Evolutionary conservation across 2,797 vertebrate species (phyloP), one percentile per base, ranked within the genome.

Genomic region (Zalophus californianus): DNA sequence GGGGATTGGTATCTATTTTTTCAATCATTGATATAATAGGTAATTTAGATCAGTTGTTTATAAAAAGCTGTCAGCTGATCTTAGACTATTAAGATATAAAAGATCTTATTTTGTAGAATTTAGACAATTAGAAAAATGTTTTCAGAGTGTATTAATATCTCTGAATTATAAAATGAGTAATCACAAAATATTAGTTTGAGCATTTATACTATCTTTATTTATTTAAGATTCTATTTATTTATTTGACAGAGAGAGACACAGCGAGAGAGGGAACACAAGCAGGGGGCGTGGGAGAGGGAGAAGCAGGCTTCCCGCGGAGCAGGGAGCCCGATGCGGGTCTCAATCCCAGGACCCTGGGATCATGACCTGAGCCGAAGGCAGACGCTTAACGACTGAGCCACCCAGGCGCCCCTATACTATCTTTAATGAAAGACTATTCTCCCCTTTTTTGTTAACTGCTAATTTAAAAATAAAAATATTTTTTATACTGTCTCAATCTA

Each of bases 1-100:
- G 85, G 87, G 54, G 25, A 14, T 82, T 94, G 90, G n/a, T 54
- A 73, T 95, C 58, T 87, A 15, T 78, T 92, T n/a, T 88, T 91
- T 95, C 58, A 29, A 20, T 96, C 70, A 87, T 32, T 95, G 35
- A 73, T 90, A 58, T 50, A 89, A 72, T 60, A 80, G 44, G 35
- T 68, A 64, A 54, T 73, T 96, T 96, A 83, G 7, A 64, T 27
- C 83, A 41, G 54, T 89, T 94, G 48, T 79, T 79, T 94, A n/a
- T 86, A 32, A 85, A 70, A 85, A 11, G 62, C 44, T 92, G 87
- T 94, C 52, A 62, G 25, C 70, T 41, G 7, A 80, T 90, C 64
- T 91, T 82, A 88, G 78, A 87, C 44, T 66, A 73, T 93, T 96
- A 84, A 11, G 90, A 83, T 10, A 92, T 72, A 68, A 82, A 78